Percentiles rank a stretch among this genome's conserved stretches.
Conservation (phyloP, 2,797 vertebrate species). For the Euthynnus affinis region DNA sequence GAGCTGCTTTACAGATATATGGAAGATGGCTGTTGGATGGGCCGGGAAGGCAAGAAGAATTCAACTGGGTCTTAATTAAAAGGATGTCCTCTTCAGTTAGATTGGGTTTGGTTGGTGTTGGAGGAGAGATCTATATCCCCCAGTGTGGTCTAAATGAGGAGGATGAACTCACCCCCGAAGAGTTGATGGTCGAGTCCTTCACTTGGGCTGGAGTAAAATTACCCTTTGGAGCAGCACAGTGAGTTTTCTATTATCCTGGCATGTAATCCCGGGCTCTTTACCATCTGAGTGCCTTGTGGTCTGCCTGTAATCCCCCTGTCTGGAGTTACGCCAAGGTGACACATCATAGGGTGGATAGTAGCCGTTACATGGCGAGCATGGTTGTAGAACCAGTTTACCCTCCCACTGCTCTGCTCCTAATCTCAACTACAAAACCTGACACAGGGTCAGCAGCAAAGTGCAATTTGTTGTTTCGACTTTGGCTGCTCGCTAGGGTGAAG, state of each 20-base stretch:
- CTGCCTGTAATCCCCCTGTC: slow-evolving; percentile 68
- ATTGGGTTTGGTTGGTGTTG: slow-evolving; percentile 54
- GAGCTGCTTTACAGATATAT: slow-evolving; percentile 64
- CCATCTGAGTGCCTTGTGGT: slow-evolving; percentile 69
- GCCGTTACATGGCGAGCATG: not conserved
- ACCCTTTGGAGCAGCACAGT: slow-evolving; percentile 59
- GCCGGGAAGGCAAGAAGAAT: slow-evolving; percentile 64
- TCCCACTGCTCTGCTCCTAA: slow-evolving; percentile 15
- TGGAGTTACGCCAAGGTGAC: slow-evolving; percentile 61
- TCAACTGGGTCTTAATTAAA: slow-evolving; percentile 81
- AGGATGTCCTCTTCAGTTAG: slow-evolving; percentile 67
- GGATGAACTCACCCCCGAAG: slow-evolving; percentile 50
- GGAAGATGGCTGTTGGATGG: slow-evolving; percentile 56
- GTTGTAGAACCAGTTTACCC: slow-evolving; percentile 38
- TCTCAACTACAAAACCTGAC: slow-evolving; percentile 48
- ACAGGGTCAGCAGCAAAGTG: slow-evolving; percentile 42
- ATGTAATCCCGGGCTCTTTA: slow-evolving; percentile 79
- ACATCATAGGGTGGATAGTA: slow-evolving; percentile 34
- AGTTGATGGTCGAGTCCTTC: slow-evolving; percentile 57
- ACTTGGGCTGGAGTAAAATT: slow-evolving; percentile 57
- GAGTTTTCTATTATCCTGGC: slow-evolving; percentile 74
- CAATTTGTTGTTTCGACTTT: slow-evolving; percentile 33
- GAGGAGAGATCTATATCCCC: slow-evolving; percentile 60
- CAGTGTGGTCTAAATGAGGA: slow-evolving; percentile 62
- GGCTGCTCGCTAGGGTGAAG: slow-evolving; percentile 38